These are phyloP conservation scores for Hozukius guyotensis DNA, from an alignment of 2,797 vertebrate genomes.

Conservation along the genomic window DNA sequence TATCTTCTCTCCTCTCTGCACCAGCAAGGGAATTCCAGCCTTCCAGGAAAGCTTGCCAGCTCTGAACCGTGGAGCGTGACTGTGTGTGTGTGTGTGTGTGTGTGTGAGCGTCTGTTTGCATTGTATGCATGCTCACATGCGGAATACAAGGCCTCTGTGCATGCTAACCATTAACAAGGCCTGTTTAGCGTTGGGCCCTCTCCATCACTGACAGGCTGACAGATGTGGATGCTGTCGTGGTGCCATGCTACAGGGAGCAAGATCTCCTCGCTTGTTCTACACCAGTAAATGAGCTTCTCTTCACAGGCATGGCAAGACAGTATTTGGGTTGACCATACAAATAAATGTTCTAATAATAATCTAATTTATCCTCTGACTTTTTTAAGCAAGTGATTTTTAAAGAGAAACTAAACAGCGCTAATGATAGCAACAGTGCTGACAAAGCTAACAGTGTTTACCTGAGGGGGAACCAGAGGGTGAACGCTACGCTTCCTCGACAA, in stretches of 20 bases:
- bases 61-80: conserved; percentile 28
- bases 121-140: conserved; percentile 7
- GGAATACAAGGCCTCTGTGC: not conserved
- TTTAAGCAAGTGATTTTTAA: not conserved
- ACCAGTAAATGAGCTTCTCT: not conserved
- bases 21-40: conserved; percentile 62
- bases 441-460: accelerated
- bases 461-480: not conserved
- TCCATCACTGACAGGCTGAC: conserved; percentile 46
- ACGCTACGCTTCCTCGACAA: accelerated
- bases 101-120: conserved; percentile 30
- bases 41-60: conserved; percentile 61
- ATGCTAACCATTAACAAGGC: conserved; percentile 25
- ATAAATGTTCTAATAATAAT: not conserved
- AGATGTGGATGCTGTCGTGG: conserved; percentile 35
- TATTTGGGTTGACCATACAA: not conserved
- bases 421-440: accelerated
- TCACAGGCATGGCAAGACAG: not conserved
- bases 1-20: conserved; percentile 33
- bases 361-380: not conserved
- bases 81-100: conserved; percentile 1
- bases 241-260: conserved; percentile 5
- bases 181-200: conserved; percentile 40
- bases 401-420: not conserved
- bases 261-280: not conserved